Conservation (phyloP, 1,140 invertebrate genomes). For the Choristoneura fumiferana region DNA sequence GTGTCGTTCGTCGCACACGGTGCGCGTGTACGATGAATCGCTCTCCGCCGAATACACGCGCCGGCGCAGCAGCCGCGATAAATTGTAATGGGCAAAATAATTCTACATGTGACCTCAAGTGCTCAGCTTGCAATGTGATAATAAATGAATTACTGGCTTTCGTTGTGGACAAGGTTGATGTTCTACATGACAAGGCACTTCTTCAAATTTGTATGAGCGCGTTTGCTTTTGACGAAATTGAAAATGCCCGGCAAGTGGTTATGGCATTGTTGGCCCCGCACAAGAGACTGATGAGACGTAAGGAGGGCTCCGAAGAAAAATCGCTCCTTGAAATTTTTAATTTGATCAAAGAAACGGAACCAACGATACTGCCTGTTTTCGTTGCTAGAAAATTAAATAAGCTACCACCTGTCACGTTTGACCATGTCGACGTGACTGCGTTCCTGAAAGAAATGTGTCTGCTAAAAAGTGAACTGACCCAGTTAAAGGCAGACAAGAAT, state of each 20-base stretch:
- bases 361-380: neutral
- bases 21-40: too few relatives aligned
- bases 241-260: neutral
- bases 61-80: neutral
- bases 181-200: neutral
- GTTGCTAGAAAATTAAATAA: neutral
- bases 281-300: neutral
- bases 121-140: neutral
- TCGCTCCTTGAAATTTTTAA: neutral
- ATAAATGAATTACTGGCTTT: conserved; percentile 1
- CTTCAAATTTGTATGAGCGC: neutral
- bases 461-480: neutral
- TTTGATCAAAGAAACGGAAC: neutral
- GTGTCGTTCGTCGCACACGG: too few relatives aligned
- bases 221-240: neutral
- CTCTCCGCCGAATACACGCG: too few relatives aligned
- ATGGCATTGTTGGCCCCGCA: neutral
- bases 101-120: neutral
- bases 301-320: neutral
- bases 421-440: neutral
- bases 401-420: conserved; percentile 3
- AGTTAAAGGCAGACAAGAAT: neutral
- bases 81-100: neutral
- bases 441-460: neutral
- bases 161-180: neutral